Percentiles rank a stretch among this genome's conserved stretches.
Conservation (phyloP, 1,140 invertebrate genomes). For the Metopolophium dirhodum region DNA sequence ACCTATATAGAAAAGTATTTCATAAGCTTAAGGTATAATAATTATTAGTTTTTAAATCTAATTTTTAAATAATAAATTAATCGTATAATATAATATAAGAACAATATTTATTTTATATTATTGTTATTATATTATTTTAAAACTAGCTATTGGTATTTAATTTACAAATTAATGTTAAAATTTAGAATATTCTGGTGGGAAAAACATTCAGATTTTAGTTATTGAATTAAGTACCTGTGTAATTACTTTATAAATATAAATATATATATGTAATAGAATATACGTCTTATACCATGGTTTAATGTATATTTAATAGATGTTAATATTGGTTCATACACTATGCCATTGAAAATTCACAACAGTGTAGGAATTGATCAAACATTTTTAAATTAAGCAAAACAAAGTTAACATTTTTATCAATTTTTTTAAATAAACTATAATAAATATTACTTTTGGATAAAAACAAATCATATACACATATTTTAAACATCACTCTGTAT, state of each 20-base stretch:
- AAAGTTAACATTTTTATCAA: neutral
- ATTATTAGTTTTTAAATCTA: neutral
- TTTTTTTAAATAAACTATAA: neutral
- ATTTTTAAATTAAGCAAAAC: neutral
- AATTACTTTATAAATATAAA: neutral
- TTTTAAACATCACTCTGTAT: constrained; percentile 16
- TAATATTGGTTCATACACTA: neutral
- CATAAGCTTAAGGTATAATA: neutral
- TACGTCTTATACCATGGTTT: neutral
- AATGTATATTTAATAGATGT: neutral
- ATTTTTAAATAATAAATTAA: neutral
- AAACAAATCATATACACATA: neutral
- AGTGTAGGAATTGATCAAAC: neutral
- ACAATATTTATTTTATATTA: neutral
- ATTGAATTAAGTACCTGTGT: neutral
- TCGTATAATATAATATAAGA: neutral
- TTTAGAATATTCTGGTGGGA: neutral
- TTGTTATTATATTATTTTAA: too few species aligned
- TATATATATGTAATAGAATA: neutral
- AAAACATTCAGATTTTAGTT: neutral
- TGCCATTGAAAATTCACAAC: neutral
- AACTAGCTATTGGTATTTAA: neutral
- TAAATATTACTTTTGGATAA: neutral
- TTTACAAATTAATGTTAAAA: neutral
- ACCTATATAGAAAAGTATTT: constrained; percentile 19